phyloP scores from a whole-genome alignment of 2,888 invertebrate species.

The Leptinotarsa tumamoca region DNA sequence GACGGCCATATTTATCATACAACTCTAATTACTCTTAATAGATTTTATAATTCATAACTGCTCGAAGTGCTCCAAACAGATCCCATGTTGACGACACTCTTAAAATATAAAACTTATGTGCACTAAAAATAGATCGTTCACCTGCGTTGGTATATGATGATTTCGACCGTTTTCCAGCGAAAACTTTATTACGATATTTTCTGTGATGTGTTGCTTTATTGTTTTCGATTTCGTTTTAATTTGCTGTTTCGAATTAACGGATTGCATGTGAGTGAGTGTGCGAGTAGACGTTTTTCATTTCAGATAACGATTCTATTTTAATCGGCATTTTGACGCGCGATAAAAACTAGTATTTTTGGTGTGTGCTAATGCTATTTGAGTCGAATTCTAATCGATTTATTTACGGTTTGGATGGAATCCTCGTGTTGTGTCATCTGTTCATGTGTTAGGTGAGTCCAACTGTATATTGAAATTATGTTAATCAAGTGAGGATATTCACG shows the following conservation, averaged over 20 bases:
- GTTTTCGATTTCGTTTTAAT: conserved; percentile 7
- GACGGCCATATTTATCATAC: not conserved
- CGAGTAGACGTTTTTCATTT: conserved; percentile 8
- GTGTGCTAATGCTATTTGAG: conserved; percentile 1
- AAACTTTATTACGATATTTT: conserved; percentile 15
- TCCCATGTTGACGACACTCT: conserved; percentile 23
- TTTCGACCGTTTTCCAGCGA: conserved; percentile 17
- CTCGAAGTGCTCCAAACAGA: conserved; percentile 14
- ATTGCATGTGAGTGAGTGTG: not conserved
- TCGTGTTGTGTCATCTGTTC: not conserved
- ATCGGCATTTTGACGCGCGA: conserved; percentile 6
- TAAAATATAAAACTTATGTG: conserved; percentile 41
- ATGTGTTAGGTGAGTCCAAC: not conserved
- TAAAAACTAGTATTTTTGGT: conserved; percentile 8
- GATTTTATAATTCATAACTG: conserved; percentile 11
- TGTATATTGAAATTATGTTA: not conserved
- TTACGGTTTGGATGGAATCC: not conserved
- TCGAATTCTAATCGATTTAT: conserved; percentile 7
- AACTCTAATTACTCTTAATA: conserved; percentile 10
- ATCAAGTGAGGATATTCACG: too few species aligned
- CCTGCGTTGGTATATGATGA: conserved; percentile 42
- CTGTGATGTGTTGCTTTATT: conserved; percentile 14
- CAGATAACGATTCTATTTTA: conserved; percentile 19
- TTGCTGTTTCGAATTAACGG: not conserved
- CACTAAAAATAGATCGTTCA: conserved; percentile 51